Evolutionary conservation across 92 coral and sea anemone species (phyloP).

Genomic region (Heteractis magnifica): DNA sequence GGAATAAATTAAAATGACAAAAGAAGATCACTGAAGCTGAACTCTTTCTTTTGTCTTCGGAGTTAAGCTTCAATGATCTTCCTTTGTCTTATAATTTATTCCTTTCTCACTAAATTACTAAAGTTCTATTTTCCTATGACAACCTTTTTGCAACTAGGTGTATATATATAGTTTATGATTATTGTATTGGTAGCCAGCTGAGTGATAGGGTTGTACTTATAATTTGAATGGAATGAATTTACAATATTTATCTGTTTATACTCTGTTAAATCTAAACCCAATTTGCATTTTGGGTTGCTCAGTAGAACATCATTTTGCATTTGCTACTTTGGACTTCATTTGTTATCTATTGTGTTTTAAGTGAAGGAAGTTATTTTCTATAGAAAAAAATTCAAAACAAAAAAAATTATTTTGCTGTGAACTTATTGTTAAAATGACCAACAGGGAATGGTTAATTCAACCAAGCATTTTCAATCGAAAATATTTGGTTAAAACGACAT

Average conservation of each 20-base stretch:
- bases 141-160: too few relatives aligned
- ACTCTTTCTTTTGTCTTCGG: too few relatives aligned
- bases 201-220: too few relatives aligned
- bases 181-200: too few relatives aligned
- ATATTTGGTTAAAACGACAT: neutral
- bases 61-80: too few relatives aligned
- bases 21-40: too few relatives aligned
- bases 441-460: constrained; percentile 14
- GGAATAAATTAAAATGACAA: too few relatives aligned
- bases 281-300: neutral
- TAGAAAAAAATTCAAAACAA: neutral
- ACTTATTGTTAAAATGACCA: constrained; percentile 1
- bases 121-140: too few relatives aligned
- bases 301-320: neutral
- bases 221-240: neutral
- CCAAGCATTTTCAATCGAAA: constrained; percentile 15
- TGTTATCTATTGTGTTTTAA: neutral
- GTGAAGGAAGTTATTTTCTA: neutral
- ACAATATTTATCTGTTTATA: neutral
- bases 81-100: too few relatives aligned
- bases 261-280: neutral
- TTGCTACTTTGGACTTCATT: constrained; percentile 1
- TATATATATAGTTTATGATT: too few relatives aligned
- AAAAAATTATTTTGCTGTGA: neutral
- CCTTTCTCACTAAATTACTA: too few relatives aligned